phyloP scores from a whole-genome alignment of 2,113 vertebrate species.

The Penelope pileata region DNA sequence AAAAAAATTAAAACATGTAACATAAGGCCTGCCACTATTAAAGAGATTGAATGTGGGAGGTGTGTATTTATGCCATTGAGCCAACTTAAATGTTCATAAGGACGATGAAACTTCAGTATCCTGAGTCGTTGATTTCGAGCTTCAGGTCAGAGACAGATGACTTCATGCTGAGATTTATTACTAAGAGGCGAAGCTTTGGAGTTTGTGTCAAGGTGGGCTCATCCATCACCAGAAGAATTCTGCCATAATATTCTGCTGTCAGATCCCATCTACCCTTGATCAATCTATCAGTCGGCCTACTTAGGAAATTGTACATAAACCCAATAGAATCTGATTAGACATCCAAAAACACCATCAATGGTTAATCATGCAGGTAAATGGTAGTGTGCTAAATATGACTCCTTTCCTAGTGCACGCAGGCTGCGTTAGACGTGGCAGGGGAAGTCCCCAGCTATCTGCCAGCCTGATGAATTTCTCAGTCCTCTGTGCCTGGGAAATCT shows the following conservation, averaged over 20 bases:
- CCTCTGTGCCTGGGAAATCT: background rate
- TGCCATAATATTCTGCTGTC: constrained; percentile 58
- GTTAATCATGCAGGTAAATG: constrained; percentile 70
- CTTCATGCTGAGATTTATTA: constrained; percentile 67
- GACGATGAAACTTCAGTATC: constrained; percentile 55
- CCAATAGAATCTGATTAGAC: constrained; percentile 31
- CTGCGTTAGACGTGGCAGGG: background rate
- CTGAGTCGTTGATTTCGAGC: constrained; percentile 47
- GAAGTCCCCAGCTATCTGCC: background rate
- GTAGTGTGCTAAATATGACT: constrained; percentile 13
- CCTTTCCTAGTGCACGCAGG: background rate
- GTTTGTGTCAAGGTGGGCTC: constrained; percentile 60
- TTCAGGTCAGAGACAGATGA: constrained; percentile 74
- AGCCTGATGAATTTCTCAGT: constrained; percentile 32
- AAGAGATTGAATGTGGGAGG: constrained; percentile 58
- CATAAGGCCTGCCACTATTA: constrained; percentile 58
- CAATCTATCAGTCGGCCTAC: constrained; percentile 46
- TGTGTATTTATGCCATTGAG: constrained; percentile 54
- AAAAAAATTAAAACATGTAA: constrained; percentile 28
- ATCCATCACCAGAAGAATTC: constrained; percentile 55
- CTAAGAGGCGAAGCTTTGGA: constrained; percentile 58
- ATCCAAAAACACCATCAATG: background rate
- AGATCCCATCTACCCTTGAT: constrained; percentile 57
- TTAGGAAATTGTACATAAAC: constrained; percentile 61
- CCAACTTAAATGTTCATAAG: constrained; percentile 58